Evolutionary conservation across 2,113 vertebrate species (phyloP), one percentile per base, ranked within the genome.

Genomic region (Tetraodon nigroviridis): DNA sequence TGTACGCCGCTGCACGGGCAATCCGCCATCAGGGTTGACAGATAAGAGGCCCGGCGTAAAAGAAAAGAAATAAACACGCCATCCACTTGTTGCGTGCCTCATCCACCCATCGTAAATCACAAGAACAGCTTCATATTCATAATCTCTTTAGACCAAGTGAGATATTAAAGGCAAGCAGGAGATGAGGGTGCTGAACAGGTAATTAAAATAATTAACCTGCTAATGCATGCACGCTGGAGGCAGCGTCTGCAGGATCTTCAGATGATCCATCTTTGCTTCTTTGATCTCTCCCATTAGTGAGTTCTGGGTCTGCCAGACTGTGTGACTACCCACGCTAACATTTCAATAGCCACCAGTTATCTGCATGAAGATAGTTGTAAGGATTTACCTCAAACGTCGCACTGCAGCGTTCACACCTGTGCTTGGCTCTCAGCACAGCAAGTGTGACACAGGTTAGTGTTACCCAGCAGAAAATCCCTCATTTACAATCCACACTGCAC

Each of bases 181-280:
- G 76, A 76, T 75, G 80, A 69, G 6, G 53, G 6, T 19, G 63
- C 57, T 57, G 58, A 79, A 62, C 50, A 67, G 71, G 72, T 83
- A 45, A 84, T 87, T 84, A 77, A 78, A 79, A 82, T 68, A 79
- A 78, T 57, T 76, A 71, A 71, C 64, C 65, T 58, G 54, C n/a
- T 45, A 4, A 69, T 57, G 59, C 58, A 63, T 73, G 75, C 66
- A 63, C 24, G 61, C 46, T 50, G 51, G 29, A 58, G 46, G 61
- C 69, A 24, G 58, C 59, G 67, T 62, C 58, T 22, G 44, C 58
- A 76, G 66, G 58, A 65, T 53, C 73, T 67, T 69, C 65, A 73
- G 71, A 75, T 65, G 76, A 72, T 71, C 40, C 55, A 51, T 48
- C 66, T 68, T 67, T 24, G 19, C 71, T 20, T 24, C 71, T 87